Evolutionary conservation across 2,888 invertebrate species (phyloP).

Genomic region (Dryobota labecula): DNA sequence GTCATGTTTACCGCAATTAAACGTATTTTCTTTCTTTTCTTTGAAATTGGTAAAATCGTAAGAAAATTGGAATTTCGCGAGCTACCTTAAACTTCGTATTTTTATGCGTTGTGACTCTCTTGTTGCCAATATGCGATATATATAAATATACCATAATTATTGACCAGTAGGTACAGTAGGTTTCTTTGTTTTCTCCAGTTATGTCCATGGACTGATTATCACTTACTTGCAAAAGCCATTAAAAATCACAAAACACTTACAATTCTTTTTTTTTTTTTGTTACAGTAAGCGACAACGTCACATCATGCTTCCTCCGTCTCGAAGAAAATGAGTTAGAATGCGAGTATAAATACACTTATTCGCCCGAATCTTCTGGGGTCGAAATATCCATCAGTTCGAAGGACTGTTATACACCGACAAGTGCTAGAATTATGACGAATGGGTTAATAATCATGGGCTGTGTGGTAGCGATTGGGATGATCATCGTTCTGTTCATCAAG

Average conservation of each 20-base stretch:
- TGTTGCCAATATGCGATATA: too few relatives aligned
- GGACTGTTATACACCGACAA: slow-evolving; percentile 80
- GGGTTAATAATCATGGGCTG: slow-evolving; percentile 82
- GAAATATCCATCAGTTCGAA: slow-evolving; percentile 81
- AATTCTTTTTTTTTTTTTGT: slow-evolving; percentile 46
- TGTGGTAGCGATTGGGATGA: slow-evolving; percentile 86
- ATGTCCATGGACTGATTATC: background rate
- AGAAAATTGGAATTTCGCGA: too few relatives aligned
- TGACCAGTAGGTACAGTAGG: background rate
- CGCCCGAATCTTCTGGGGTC: slow-evolving; percentile 77
- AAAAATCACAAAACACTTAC: background rate
- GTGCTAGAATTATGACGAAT: slow-evolving; percentile 80
- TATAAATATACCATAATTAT: background rate
- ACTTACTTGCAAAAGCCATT: background rate
- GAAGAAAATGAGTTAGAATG: slow-evolving; percentile 79
- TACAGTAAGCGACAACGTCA: slow-evolving; percentile 73
- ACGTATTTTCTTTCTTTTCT: too few relatives aligned
- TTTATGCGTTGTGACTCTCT: too few relatives aligned
- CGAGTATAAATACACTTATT: slow-evolving; percentile 85
- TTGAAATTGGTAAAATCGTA: too few relatives aligned
- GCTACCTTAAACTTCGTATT: too few relatives aligned
- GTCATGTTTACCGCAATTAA: too few relatives aligned
- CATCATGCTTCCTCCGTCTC: slow-evolving; percentile 80
- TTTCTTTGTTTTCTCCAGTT: background rate
- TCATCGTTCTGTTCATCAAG: slow-evolving; percentile 83